Percentiles rank a stretch among this genome's conserved stretches.
These are phyloP conservation scores for Toxotes lorentzi DNA, from an alignment of 2,797 vertebrate genomes.

Conservation along the genomic window DNA sequence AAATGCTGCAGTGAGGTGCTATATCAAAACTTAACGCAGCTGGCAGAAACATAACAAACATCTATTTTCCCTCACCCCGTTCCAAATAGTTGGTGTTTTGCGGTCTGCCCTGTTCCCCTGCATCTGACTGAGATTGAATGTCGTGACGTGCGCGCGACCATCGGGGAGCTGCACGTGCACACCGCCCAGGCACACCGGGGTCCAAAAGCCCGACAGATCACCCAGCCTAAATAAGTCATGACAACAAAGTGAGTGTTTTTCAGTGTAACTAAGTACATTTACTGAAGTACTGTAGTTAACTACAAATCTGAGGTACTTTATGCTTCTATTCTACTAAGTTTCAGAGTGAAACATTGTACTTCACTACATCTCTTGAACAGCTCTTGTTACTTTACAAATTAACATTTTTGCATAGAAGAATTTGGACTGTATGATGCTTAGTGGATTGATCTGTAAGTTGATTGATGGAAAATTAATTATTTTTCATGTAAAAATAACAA, in stretches of 20 bases:
- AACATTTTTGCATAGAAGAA: neutral
- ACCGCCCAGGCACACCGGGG: slow-evolving; percentile 8
- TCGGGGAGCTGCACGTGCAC: slow-evolving; percentile 35
- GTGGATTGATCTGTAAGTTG: neutral
- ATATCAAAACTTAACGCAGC: fast-evolving
- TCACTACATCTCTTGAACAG: neutral
- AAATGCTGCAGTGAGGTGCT: neutral
- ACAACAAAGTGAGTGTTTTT: neutral
- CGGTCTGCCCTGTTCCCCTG: slow-evolving; percentile 53
- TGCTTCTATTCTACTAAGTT: neutral
- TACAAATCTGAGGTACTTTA: neutral
- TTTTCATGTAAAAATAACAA: neutral
- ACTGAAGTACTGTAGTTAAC: neutral
- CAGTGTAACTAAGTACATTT: neutral
- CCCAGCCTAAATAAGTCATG: fast-evolving
- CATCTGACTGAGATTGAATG: slow-evolving; percentile 71
- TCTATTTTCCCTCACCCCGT: slow-evolving; percentile 75
- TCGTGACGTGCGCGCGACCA: slow-evolving; percentile 68
- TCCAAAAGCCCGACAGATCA: slow-evolving; percentile 63
- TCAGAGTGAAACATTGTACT: neutral
- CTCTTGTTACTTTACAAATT: neutral
- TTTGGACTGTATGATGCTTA: too few species aligned
- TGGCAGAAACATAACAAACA: fast-evolving
- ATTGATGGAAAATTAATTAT: too few species aligned
- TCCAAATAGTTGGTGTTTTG: slow-evolving; percentile 22